phyloP scores from a whole-genome alignment of 2,113 vertebrate species.

The Caretta caretta region DNA sequence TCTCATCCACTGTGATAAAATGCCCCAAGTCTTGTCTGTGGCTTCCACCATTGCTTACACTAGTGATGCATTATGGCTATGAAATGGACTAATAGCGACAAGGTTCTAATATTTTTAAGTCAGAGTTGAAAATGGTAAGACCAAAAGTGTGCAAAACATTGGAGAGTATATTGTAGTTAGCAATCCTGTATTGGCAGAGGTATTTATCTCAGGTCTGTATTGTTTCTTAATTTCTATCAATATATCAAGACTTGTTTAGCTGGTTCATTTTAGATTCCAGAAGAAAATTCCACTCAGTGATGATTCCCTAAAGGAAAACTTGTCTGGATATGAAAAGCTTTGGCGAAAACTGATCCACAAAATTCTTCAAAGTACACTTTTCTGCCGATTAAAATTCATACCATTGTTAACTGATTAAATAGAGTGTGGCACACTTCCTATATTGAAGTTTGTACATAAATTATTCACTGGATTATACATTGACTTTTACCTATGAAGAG shows the following conservation, averaged over 20 bases:
- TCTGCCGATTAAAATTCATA: rapidly evolving
- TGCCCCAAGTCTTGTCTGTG: background rate
- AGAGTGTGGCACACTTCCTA: background rate
- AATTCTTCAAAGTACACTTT: background rate
- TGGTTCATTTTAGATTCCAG: background rate
- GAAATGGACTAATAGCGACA: background rate
- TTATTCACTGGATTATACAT: background rate
- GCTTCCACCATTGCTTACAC: background rate
- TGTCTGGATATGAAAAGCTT: background rate
- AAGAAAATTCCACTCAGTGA: background rate
- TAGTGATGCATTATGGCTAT: background rate
- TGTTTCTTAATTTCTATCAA: background rate
- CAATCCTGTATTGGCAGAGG: background rate
- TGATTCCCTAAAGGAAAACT: background rate
- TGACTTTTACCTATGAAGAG: background rate
- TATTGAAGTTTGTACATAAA: background rate
- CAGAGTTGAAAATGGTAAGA: background rate
- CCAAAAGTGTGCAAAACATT: background rate
- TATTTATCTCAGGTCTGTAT: background rate
- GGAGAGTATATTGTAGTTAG: background rate
- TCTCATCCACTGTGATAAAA: background rate
- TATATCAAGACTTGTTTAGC: background rate
- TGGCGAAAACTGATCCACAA: background rate
- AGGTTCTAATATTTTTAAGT: background rate
- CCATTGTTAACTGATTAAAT: background rate